Evolutionary conservation across 2,888 invertebrate species (phyloP).

Genomic region (Alcis repandata): DNA sequence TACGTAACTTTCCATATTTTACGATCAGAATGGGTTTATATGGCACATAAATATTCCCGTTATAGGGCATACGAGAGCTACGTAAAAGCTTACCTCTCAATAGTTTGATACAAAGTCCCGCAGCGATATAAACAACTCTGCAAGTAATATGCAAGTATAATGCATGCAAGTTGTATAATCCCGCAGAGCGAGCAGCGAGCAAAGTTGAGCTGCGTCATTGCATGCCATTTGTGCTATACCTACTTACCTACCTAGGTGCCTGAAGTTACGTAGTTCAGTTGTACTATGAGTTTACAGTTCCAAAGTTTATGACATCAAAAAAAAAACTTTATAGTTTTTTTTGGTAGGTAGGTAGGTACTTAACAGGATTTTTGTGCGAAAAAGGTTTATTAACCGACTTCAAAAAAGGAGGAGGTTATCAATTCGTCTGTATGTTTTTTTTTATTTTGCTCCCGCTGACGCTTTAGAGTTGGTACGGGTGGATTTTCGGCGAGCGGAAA

Average conservation of each 20-base stretch:
- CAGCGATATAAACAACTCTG: slow-evolving; percentile 6
- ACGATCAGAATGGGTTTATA: not conserved
- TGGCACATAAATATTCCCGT: not conserved
- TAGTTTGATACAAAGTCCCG: slow-evolving; percentile 12
- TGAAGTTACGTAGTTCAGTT: not conserved
- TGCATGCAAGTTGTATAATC: slow-evolving; percentile 14
- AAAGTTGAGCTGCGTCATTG: slow-evolving; percentile 5
- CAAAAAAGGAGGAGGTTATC: no score
- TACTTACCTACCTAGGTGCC: not conserved
- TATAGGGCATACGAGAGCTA: not conserved
- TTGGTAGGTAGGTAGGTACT: no score
- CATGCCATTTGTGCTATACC: not conserved
- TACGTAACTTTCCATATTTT: not conserved
- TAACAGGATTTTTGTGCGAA: no score
- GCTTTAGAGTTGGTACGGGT: no score
- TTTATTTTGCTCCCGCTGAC: no score
- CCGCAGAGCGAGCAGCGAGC: not conserved
- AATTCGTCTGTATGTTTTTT: no score
- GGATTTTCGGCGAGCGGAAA: no score
- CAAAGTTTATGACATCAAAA: no score
- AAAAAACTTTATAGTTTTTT: no score
- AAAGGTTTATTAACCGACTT: no score
- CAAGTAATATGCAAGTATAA: slow-evolving; percentile 24
- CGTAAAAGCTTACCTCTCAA: slow-evolving; percentile 3
- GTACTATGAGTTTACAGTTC: not conserved